Base-by-base conservation (phyloP, 2,113 vertebrate genomes). In the Picathartes gymnocephalus region DNA sequence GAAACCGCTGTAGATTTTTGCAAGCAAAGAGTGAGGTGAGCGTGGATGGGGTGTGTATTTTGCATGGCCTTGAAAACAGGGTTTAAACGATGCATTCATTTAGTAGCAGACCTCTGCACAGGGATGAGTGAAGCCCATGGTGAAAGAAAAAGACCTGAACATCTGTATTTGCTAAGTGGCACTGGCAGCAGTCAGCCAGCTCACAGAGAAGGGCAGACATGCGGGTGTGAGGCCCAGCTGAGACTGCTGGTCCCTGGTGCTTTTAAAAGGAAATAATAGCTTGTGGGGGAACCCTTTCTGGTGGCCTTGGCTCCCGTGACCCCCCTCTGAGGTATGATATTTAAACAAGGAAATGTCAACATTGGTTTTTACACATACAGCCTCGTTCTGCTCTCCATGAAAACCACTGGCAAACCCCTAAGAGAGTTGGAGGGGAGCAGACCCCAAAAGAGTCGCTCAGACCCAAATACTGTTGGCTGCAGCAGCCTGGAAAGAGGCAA, bases 211-310 rank as follows among this genome's bases (percentile, higher is more conserved):
- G 90, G 86, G 93, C 72, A 90, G 92, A 90, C 72, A 4, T 74
- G 61, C 0, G 71, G 56, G 79, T 91, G 85, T 78, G 88, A 94
- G 90, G 85, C 94, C 72, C 84, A 51, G 70, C 4, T 2, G 84
- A 87, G 86, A 50, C 80, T 81, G 45, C 81, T 51, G 70, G 21
- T 96, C 93, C 82, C 88, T 74, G 56, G 82, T 92, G 95, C 93
- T 96, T 96, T 94, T 88, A 86, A 93, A 96, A 96, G 82, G 85
- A 96, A 96, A 92, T 96, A 94, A 96, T 96, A 96, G 94, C 94
- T 96, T 68, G 44, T 93, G 95, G 95, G 92, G 76, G 92, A 92
- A 93, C 88, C 86, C 88, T 40, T 97, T 95, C 92, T 95, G 76
- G 79, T 93, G 94, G 95, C 94, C 90, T 93, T 93, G 95, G 94